These are phyloP conservation scores for Dendrolimus kikuchii DNA, from an alignment of 1,140 invertebrate species.

Conservation along the genomic window DNA sequence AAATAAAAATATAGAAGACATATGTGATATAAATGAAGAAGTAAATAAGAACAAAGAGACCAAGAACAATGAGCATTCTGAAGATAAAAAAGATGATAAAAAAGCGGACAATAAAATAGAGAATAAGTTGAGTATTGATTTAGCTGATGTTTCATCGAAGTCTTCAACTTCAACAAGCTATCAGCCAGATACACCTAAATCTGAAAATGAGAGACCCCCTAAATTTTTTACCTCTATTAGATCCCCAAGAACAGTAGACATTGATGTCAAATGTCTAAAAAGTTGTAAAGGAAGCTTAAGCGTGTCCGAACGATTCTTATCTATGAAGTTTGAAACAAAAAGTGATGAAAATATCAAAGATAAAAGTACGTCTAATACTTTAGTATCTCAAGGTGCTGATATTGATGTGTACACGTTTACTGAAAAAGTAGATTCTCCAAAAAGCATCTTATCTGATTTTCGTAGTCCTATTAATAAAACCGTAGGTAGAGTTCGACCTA, in stretches of 20 bases:
- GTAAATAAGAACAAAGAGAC: conserved; percentile 15
- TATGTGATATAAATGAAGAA: conserved; percentile 13
- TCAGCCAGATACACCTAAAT: conserved; percentile 38
- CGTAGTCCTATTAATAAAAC: conserved; percentile 58
- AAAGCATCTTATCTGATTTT: conserved; percentile 62
- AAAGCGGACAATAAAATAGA: conserved; percentile 2
- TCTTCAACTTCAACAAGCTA: conserved; percentile 3
- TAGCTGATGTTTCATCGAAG: conserved; percentile 6
- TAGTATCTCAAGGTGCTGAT: conserved; percentile 55
- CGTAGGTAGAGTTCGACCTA: conserved; percentile 60
- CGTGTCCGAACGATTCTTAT: conserved; percentile 57
- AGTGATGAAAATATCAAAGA: conserved; percentile 45
- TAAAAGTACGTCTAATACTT: conserved; percentile 39
- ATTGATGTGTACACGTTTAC: conserved; percentile 66
- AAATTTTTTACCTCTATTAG: conserved; percentile 63
- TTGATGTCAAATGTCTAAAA: conserved; percentile 63
- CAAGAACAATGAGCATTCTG: conserved; percentile 11
- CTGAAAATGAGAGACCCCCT: conserved; percentile 51
- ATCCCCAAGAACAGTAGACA: conserved; percentile 57
- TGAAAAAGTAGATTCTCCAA: conserved; percentile 65
- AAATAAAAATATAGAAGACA: conserved; percentile 16
- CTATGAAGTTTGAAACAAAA: conserved; percentile 57
- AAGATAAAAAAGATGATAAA: conserved; percentile 21
- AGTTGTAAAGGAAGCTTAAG: conserved; percentile 60
- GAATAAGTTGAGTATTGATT: background rate